A percentile compares a stretch with the other conserved stretches of the same genome.
Conservation (phyloP, 2,113 vertebrate species). For the Megaceryle torquata region DNA sequence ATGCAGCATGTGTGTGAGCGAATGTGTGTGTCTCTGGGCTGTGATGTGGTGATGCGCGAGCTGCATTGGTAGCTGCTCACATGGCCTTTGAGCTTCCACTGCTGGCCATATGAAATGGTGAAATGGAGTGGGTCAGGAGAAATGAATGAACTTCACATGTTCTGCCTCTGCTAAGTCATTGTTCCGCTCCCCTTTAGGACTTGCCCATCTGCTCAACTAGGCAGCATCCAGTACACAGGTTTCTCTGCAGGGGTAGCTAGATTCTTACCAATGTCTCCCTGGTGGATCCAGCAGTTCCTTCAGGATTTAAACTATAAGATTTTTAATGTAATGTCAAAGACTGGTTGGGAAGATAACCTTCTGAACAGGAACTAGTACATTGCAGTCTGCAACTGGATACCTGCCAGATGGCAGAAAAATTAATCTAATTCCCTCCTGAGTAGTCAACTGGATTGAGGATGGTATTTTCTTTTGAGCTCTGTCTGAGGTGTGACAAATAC, state of each 20-base stretch:
- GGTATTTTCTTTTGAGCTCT: neutral
- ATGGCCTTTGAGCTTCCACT: neutral
- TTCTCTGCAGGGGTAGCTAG: neutral
- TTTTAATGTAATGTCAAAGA: neutral
- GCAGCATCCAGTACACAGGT: neutral
- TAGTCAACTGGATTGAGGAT: neutral
- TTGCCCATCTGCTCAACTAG: neutral
- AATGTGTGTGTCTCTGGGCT: neutral
- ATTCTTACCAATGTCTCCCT: neutral
- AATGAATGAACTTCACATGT: neutral
- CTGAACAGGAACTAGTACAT: neutral
- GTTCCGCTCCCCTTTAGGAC: neutral
- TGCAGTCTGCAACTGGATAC: neutral
- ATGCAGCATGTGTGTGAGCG: neutral
- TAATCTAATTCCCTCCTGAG: neutral
- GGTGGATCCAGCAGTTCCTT: neutral
- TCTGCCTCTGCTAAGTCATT: neutral
- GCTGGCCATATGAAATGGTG: neutral
- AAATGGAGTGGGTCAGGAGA: neutral
- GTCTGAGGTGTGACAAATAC: neutral
- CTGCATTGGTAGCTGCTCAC: accelerated
- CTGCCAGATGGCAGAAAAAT: neutral
- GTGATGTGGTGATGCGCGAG: accelerated
- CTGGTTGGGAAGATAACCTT: neutral
- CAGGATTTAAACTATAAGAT: neutral